These are phyloP conservation scores for Parnassius smintheus DNA, from an alignment of 2,888 invertebrate species.

Conservation along the genomic window DNA sequence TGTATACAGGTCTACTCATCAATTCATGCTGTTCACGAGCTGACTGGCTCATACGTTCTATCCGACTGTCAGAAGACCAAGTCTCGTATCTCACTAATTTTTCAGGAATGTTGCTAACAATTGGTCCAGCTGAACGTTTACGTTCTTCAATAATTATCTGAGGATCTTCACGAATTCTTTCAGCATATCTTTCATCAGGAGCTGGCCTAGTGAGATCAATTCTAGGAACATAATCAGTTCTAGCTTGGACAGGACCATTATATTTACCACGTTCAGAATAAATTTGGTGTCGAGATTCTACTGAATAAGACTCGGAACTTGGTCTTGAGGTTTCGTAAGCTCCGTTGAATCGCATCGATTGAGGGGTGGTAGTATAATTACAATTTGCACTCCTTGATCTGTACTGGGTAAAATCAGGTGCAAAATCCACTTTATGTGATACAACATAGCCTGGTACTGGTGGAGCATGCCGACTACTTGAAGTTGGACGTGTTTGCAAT, in stretches of 20 bases:
- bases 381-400: slow-evolving; percentile 58
- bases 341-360: slow-evolving; percentile 60
- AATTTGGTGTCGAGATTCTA: slow-evolving; percentile 61
- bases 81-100: slow-evolving; percentile 73
- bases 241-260: slow-evolving; percentile 42
- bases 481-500: slow-evolving; percentile 55
- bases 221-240: slow-evolving; percentile 68
- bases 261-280: slow-evolving; percentile 63
- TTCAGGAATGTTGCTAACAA: slow-evolving; percentile 74
- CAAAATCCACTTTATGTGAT: slow-evolving; percentile 89
- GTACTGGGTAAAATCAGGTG: slow-evolving; percentile 85
- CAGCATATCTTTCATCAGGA: slow-evolving; percentile 56
- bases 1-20: slow-evolving; percentile 70
- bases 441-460: slow-evolving; percentile 49
- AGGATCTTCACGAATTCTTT: slow-evolving; percentile 66
- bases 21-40: slow-evolving; percentile 68
- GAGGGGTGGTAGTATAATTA: slow-evolving; percentile 45
- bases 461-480: slow-evolving; percentile 49
- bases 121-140: slow-evolving; percentile 65
- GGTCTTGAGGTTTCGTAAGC: slow-evolving; percentile 55
- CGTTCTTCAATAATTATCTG: slow-evolving; percentile 69
- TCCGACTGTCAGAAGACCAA: slow-evolving; percentile 69
- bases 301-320: slow-evolving; percentile 52
- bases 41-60: slow-evolving; percentile 62
- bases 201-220: slow-evolving; percentile 71